Percentiles rank a stretch among this genome's conserved stretches.
Evolutionary conservation across 1,140 invertebrate genomes (phyloP).

Genomic region (Drosophila serrata): DNA sequence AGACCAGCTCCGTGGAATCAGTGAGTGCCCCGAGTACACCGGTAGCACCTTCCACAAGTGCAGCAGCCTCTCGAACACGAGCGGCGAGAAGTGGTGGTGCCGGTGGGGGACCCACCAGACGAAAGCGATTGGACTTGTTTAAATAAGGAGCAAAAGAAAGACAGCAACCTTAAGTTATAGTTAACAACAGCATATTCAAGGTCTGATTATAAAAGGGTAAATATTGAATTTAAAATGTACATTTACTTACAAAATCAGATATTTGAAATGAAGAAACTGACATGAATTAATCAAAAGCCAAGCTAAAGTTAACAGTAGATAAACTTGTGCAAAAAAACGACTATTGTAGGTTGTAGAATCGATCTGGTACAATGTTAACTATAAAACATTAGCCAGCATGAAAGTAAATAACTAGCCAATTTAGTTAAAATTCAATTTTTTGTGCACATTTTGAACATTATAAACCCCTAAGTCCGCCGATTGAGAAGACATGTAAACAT

Average conservation of each 20-base stretch:
- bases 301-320: slow-evolving; percentile 22
- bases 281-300: slow-evolving; percentile 24
- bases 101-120: slow-evolving; percentile 40
- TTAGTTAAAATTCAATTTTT: slow-evolving; percentile 49
- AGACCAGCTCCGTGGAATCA: slow-evolving; percentile 46
- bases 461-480: slow-evolving; percentile 7
- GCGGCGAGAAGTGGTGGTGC: slow-evolving; percentile 41
- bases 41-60: slow-evolving; percentile 39
- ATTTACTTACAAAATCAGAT: background rate
- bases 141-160: slow-evolving; percentile 36
- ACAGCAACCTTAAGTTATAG: slow-evolving; percentile 36
- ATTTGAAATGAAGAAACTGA: background rate
- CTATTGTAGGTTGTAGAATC: slow-evolving; percentile 25
- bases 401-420: slow-evolving; percentile 54
- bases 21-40: slow-evolving; percentile 59
- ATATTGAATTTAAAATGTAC: slow-evolving; percentile 1
- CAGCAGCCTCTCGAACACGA: slow-evolving; percentile 30
- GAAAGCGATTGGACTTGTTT: slow-evolving; percentile 65
- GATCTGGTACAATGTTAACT: slow-evolving; percentile 39
- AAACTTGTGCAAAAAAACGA: slow-evolving; percentile 21
- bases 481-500: background rate
- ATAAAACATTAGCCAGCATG: slow-evolving; percentile 27
- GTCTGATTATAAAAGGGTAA: background rate
- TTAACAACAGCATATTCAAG: slow-evolving; percentile 14
- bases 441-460: slow-evolving; percentile 27